These are phyloP conservation scores for Drosophila suboccidentalis DNA, from an alignment of 2,888 invertebrate species.

Conservation along the genomic window DNA sequence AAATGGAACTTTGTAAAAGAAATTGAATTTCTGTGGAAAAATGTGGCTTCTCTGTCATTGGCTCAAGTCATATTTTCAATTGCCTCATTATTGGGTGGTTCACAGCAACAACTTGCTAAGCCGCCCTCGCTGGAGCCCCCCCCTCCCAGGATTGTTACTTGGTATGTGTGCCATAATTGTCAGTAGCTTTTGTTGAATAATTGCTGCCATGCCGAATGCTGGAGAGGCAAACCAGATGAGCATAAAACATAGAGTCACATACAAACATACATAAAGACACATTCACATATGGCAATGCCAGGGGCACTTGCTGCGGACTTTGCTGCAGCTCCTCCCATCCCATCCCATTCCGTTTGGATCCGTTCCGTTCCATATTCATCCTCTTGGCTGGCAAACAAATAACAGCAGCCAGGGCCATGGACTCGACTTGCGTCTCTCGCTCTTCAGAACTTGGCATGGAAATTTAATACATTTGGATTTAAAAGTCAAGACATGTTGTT, in stretches of 20 bases:
- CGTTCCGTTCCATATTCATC: constrained; percentile 19
- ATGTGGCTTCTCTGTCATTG: not conserved
- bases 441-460: constrained; percentile 67
- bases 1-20: not conserved
- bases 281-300: constrained; percentile 43
- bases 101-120: constrained; percentile 8
- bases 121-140: constrained; percentile 30
- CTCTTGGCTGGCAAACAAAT: constrained; percentile 46
- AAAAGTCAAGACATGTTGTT: constrained; percentile 78
- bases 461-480: constrained; percentile 80
- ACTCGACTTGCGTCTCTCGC: constrained; percentile 41
- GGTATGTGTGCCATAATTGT: constrained; percentile 76
- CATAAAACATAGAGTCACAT: constrained; percentile 34
- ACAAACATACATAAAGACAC: not conserved
- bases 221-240: constrained; percentile 59
- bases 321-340: constrained; percentile 23
- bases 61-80: constrained; percentile 14
- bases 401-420: constrained; percentile 43
- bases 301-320: constrained; percentile 51
- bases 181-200: constrained; percentile 81
- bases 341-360: not conserved
- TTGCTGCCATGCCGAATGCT: constrained; percentile 78
- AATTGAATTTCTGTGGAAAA: not conserved
- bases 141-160: constrained; percentile 6
- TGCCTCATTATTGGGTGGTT: constrained; percentile 9